Percentiles rank a stretch among this genome's conserved stretches.
These are phyloP conservation scores for Platyscapa corneri DNA, from an alignment of 1,140 invertebrate genomes.

Conservation along the genomic window DNA sequence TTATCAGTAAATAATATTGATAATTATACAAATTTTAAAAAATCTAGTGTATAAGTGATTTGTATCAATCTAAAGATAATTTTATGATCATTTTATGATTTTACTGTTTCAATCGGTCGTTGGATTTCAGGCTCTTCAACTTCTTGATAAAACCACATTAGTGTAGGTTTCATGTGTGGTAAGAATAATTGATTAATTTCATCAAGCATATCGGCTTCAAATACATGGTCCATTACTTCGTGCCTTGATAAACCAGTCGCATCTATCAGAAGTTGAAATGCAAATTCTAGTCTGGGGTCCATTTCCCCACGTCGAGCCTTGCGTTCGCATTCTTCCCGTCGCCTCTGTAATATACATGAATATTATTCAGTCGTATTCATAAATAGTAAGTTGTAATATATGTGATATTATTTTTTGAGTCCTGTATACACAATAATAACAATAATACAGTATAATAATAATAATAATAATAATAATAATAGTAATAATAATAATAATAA, in stretches of 20 bases:
- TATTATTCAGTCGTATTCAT: background rate
- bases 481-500: too few relatives aligned
- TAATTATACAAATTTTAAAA: too few relatives aligned
- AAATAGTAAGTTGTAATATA: background rate
- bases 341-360: conserved; percentile 76
- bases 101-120: conserved; percentile 71
- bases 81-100: too few relatives aligned
- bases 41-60: too few relatives aligned
- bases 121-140: conserved; percentile 81
- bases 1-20: background rate
- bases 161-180: conserved; percentile 88
- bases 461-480: too few relatives aligned
- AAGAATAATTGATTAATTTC: conserved; percentile 92
- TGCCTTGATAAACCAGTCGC: conserved; percentile 85
- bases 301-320: conserved; percentile 90
- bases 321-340: conserved; percentile 91
- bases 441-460: too few relatives aligned
- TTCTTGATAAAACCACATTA: conserved; percentile 95
- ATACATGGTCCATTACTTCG: conserved; percentile 91
- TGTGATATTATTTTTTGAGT: background rate
- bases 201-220: conserved; percentile 91
- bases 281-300: conserved; percentile 90
- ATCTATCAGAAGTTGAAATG: conserved; percentile 89
- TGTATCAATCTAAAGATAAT: too few relatives aligned
- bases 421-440: too few relatives aligned